Conservation (phyloP, 2,113 vertebrate genomes). For the Nothoprocta perdicaria region DNA sequence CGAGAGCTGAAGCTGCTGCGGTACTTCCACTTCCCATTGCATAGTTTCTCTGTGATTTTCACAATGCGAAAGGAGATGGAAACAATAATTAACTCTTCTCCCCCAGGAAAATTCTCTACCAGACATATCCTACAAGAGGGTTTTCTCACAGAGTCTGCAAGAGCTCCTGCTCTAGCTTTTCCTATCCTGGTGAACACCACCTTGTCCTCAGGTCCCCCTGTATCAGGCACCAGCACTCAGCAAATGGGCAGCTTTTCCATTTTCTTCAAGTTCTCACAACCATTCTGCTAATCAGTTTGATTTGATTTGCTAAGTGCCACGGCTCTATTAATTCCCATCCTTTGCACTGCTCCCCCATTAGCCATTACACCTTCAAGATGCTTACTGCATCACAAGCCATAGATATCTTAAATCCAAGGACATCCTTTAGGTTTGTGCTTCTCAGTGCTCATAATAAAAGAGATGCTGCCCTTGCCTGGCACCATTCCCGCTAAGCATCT, state of each 20-base stretch:
- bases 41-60: background rate
- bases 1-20: background rate
- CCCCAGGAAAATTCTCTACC: background rate
- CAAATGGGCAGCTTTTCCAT: background rate
- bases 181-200: background rate
- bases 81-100: background rate
- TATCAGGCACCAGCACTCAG: background rate
- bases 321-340: background rate
- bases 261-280: background rate
- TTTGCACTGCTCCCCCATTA: background rate
- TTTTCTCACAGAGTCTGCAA: background rate
- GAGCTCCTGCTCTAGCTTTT: background rate
- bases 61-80: background rate
- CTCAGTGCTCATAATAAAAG: background rate
- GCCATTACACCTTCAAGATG: background rate
- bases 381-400: background rate
- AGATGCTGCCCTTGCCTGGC: conserved; percentile 24
- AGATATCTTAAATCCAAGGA: background rate
- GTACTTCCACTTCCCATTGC: background rate
- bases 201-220: background rate
- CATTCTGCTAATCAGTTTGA: conserved; percentile 5
- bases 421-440: conserved; percentile 7
- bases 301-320: background rate
- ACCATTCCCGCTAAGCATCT: background rate
- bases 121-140: background rate